These are phyloP conservation scores for Nixonia krombeini DNA, from an alignment of 1,140 invertebrate genomes.

Conservation along the genomic window DNA sequence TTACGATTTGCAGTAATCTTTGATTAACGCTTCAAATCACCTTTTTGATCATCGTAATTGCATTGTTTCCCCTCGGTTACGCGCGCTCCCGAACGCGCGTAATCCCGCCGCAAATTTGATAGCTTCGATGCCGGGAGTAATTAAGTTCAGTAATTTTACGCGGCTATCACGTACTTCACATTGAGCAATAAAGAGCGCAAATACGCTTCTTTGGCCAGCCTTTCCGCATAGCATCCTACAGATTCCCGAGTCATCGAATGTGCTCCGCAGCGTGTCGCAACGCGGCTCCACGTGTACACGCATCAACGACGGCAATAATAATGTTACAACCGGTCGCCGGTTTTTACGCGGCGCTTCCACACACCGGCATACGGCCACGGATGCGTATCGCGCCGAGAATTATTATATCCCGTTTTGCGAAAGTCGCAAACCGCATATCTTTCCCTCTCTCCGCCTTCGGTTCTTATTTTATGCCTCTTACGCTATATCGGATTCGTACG, in stretches of 20 bases:
- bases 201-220: neutral
- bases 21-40: no score
- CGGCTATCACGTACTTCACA: neutral
- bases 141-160: neutral
- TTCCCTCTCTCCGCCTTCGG: slow-evolving; percentile 17
- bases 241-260: slow-evolving; percentile 22
- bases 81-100: no score
- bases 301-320: slow-evolving; percentile 39
- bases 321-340: slow-evolving; percentile 24
- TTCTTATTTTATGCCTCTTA: no score
- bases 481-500: no score
- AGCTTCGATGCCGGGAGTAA: neutral
- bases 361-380: slow-evolving; percentile 14
- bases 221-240: slow-evolving; percentile 18
- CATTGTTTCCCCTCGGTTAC: no score
- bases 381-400: slow-evolving; percentile 32
- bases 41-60: no score
- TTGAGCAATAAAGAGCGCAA: neutral
- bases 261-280: slow-evolving; percentile 18
- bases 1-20: no score
- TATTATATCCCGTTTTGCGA: slow-evolving; percentile 32
- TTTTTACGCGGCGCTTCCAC: slow-evolving; percentile 20
- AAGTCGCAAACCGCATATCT: slow-evolving; percentile 19
- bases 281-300: slow-evolving; percentile 28
- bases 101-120: neutral